These are phyloP conservation scores for Dryobates pubescens DNA, from an alignment of 2,797 vertebrate species.

Conservation along the genomic window DNA sequence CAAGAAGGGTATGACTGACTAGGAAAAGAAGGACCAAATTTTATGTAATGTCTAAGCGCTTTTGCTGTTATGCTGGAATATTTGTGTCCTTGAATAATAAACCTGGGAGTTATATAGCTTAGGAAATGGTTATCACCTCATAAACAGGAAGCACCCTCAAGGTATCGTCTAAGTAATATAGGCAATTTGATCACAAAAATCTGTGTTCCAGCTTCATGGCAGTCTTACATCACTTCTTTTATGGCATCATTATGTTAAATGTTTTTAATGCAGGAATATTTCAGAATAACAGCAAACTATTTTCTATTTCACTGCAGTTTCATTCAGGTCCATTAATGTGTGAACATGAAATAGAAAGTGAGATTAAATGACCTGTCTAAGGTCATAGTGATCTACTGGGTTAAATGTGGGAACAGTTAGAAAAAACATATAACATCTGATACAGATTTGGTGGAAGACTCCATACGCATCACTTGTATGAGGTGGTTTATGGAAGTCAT, in stretches of 20 bases:
- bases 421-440: not conserved
- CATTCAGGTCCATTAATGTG: not conserved
- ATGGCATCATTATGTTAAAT: slow-evolving; percentile 60
- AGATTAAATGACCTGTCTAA: slow-evolving; percentile 3
- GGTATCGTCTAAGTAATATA: slow-evolving; percentile 55
- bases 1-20: not conserved
- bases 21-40: not conserved
- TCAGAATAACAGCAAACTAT: slow-evolving; percentile 61
- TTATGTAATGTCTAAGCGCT: not conserved
- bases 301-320: slow-evolving; percentile 53
- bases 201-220: slow-evolving; percentile 22
- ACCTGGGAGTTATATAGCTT: slow-evolving; percentile 38
- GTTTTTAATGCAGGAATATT: slow-evolving; percentile 60
- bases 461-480: not conserved
- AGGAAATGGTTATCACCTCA: slow-evolving; percentile 64
- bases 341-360: slow-evolving; percentile 26
- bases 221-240: slow-evolving; percentile 55
- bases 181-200: slow-evolving; percentile 42
- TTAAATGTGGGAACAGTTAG: not conserved
- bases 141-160: slow-evolving; percentile 66
- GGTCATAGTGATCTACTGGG: not conserved
- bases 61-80: not conserved
- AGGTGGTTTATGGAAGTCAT: not conserved
- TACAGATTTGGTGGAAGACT: not conserved
- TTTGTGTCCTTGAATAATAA: slow-evolving; percentile 51